phyloP scores from a whole-genome alignment of 2,888 invertebrate genomes.

The Diarsia dahlii region DNA sequence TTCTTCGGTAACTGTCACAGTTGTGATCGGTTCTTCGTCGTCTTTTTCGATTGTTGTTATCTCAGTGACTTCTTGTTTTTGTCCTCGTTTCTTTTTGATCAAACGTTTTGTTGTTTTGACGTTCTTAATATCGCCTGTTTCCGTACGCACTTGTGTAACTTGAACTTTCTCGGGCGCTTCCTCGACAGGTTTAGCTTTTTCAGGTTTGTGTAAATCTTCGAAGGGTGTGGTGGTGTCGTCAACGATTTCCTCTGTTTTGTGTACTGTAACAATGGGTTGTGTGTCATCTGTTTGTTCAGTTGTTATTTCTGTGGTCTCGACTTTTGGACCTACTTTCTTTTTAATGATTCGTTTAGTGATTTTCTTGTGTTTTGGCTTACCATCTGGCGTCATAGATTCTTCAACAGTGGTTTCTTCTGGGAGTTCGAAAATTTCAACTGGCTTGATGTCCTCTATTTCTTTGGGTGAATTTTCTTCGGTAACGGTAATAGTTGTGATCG shows the following conservation, averaged over 20 bases:
- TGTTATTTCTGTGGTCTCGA: constrained; percentile 74
- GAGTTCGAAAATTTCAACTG: constrained; percentile 69
- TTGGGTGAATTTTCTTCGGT: neutral
- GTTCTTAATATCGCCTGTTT: constrained; percentile 12
- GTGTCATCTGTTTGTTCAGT: constrained; percentile 83
- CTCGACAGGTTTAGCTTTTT: neutral
- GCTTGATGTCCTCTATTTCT: constrained; percentile 19
- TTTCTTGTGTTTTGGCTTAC: constrained; percentile 15
- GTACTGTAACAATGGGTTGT: constrained; percentile 17
- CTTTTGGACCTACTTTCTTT: constrained; percentile 79
- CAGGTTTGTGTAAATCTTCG: neutral
- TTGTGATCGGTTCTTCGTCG: neutral
- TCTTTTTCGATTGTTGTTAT: neutral
- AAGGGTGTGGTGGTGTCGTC: neutral
- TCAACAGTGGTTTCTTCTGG: constrained; percentile 64
- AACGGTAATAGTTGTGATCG: neutral
- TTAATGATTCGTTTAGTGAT: constrained; percentile 29
- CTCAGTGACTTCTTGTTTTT: neutral
- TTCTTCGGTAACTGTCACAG: neutral
- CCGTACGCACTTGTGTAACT: constrained; percentile 55
- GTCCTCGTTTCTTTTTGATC: constrained; percentile 30
- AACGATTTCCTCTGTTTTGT: constrained; percentile 10
- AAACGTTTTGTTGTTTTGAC: constrained; percentile 64
- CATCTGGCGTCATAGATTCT: constrained; percentile 4
- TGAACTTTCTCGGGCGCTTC: constrained; percentile 8